Conservation (phyloP, 2,888 invertebrate species). For the Rhopalosiphum nymphaeae region DNA sequence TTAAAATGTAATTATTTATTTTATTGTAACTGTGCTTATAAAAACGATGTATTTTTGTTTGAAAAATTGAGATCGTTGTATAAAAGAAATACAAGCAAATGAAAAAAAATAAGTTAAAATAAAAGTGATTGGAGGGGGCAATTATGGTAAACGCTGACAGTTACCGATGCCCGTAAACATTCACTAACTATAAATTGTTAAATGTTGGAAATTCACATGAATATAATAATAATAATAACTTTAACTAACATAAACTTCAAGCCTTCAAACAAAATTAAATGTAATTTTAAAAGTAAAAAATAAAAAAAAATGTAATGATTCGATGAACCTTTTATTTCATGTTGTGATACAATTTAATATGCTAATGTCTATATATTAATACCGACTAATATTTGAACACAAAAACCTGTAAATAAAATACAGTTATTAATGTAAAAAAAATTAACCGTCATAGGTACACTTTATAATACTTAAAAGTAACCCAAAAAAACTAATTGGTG, state of each 20-base stretch:
- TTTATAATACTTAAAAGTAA: neutral
- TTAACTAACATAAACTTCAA: neutral
- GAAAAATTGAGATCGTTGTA: neutral
- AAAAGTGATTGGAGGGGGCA: neutral
- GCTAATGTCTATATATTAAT: neutral
- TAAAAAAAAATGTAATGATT: neutral
- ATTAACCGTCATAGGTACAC: neutral
- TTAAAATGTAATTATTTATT: neutral
- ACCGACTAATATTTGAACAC: neutral
- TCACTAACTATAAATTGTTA: neutral
- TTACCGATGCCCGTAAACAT: constrained; percentile 7
- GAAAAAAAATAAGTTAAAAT: neutral
- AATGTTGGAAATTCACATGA: neutral
- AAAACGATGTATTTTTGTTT: neutral
- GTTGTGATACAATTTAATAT: constrained; percentile 1
- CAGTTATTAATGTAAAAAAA: neutral
- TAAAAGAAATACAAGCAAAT: neutral
- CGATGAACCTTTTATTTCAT: constrained; percentile 7
- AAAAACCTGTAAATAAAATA: neutral
- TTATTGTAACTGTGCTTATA: neutral
- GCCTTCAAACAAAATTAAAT: neutral
- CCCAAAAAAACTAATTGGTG: neutral
- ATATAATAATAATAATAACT: constrained; percentile 10
- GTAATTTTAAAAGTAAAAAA: neutral
- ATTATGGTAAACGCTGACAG: constrained; percentile 15